Conservation (phyloP, 2,888 invertebrate genomes). For the Xylophagus ater region DNA sequence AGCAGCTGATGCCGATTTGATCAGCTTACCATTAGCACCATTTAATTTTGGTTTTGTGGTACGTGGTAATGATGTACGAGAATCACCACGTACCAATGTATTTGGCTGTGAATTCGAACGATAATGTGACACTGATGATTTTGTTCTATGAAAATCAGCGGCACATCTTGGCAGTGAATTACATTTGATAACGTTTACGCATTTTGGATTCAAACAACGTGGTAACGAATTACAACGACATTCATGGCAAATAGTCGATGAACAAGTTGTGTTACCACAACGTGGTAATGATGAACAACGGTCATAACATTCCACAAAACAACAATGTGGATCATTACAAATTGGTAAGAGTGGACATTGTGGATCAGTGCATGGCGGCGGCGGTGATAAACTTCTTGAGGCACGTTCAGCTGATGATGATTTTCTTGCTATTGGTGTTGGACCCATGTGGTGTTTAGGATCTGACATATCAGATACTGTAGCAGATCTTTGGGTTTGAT, state of each 20-base stretch:
- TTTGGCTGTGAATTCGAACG: conserved; percentile 38
- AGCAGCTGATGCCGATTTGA: conserved; percentile 47
- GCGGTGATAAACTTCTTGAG: conserved; percentile 33
- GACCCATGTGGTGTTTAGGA: conserved; percentile 21
- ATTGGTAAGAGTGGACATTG: conserved; percentile 36
- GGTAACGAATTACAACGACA: conserved; percentile 34
- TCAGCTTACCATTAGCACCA: conserved; percentile 28
- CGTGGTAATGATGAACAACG: conserved; percentile 21
- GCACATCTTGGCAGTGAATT: conserved; percentile 41
- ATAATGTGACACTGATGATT: conserved; percentile 25
- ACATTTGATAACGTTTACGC: conserved; percentile 38
- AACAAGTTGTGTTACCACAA: conserved; percentile 14
- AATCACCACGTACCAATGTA: conserved; percentile 35
- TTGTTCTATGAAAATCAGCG: conserved; percentile 34
- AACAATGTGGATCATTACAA: conserved; percentile 39
- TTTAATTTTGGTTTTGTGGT: conserved; percentile 19
- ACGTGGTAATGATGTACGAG: conserved; percentile 29
- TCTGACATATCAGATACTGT: conserved; percentile 37
- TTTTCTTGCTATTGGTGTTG: conserved; percentile 30
- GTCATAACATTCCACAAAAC: conserved; percentile 30
- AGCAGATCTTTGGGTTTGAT: conserved; percentile 39
- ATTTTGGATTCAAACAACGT: conserved; percentile 37
- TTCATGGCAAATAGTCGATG: conserved; percentile 32
- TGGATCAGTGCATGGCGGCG: conserved; percentile 38
- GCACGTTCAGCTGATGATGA: conserved; percentile 38